Evolutionary conservation across 2,113 vertebrate species (phyloP).

Genomic region (Ctenodactylus gundi): DNA sequence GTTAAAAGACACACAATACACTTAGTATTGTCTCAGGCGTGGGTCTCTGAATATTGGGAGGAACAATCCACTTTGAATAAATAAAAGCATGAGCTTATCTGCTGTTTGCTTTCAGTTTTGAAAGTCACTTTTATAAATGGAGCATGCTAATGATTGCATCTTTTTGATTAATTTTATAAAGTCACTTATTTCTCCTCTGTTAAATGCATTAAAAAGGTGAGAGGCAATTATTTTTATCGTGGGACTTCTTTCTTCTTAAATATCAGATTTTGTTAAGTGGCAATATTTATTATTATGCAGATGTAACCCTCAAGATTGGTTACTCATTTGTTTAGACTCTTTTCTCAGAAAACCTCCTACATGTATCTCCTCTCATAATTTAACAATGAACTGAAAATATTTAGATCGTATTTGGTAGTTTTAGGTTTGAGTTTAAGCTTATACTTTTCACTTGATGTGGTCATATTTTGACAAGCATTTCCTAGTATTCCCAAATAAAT

Average conservation of each 20-base stretch:
- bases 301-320: slow-evolving; percentile 82
- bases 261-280: background rate
- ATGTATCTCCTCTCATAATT: background rate
- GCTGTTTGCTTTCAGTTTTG: slow-evolving; percentile 69
- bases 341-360: slow-evolving; percentile 25
- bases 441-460: background rate
- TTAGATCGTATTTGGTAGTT: slow-evolving; percentile 12
- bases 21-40: slow-evolving; percentile 71
- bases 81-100: slow-evolving; percentile 56
- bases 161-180: slow-evolving; percentile 90
- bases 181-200: slow-evolving; percentile 92
- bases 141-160: slow-evolving; percentile 94
- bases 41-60: slow-evolving; percentile 69
- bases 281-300: slow-evolving; percentile 79
- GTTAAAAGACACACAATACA: slow-evolving; percentile 79
- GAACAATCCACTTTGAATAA: slow-evolving; percentile 72
- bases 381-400: slow-evolving; percentile 57
- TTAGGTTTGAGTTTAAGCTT: background rate
- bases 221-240: slow-evolving; percentile 81
- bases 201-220: slow-evolving; percentile 86
- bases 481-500: background rate
- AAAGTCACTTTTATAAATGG: slow-evolving; percentile 89
- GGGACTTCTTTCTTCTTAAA: background rate
- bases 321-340: slow-evolving; percentile 72
- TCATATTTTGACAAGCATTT: too few relatives aligned